A percentile compares a stretch with the other conserved stretches of the same genome.
phyloP scores from a whole-genome alignment of 2,797 vertebrate species.

The Sorex maritimensis region DNA sequence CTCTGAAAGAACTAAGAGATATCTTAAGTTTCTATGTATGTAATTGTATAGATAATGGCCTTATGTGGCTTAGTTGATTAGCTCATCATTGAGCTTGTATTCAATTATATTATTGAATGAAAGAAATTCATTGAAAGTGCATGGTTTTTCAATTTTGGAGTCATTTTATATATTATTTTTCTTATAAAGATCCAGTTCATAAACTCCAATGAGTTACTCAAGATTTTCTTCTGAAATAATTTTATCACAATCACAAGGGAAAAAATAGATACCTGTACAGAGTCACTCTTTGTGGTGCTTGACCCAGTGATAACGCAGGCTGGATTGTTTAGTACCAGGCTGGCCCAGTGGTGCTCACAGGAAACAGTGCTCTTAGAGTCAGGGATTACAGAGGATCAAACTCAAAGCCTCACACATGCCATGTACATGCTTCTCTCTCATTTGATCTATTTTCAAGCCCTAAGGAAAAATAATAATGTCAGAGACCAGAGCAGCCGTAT shows the following conservation, averaged over 20 bases:
- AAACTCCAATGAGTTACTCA: conserved; percentile 44
- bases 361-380: too few species aligned
- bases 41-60: background rate
- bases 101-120: background rate
- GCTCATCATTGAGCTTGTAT: background rate
- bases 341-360: too few species aligned
- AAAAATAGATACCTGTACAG: background rate
- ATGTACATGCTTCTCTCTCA: too few species aligned
- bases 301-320: too few species aligned
- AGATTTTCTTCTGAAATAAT: background rate
- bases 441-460: too few species aligned
- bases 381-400: too few species aligned
- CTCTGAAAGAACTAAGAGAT: conserved; percentile 12
- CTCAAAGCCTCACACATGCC: too few species aligned
- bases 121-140: conserved; percentile 45
- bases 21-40: conserved; percentile 11
- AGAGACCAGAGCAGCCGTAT: too few species aligned
- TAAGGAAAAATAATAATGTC: too few species aligned
- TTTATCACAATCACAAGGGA: background rate
- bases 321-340: too few species aligned
- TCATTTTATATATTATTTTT: background rate
- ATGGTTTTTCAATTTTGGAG: background rate
- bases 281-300: too few species aligned
- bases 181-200: background rate
- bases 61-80: conserved; percentile 32